A percentile compares a stretch with the other conserved stretches of the same genome.
These are phyloP conservation scores for Rhineura floridana DNA, from an alignment of 2,113 vertebrate species.

Conservation along the genomic window DNA sequence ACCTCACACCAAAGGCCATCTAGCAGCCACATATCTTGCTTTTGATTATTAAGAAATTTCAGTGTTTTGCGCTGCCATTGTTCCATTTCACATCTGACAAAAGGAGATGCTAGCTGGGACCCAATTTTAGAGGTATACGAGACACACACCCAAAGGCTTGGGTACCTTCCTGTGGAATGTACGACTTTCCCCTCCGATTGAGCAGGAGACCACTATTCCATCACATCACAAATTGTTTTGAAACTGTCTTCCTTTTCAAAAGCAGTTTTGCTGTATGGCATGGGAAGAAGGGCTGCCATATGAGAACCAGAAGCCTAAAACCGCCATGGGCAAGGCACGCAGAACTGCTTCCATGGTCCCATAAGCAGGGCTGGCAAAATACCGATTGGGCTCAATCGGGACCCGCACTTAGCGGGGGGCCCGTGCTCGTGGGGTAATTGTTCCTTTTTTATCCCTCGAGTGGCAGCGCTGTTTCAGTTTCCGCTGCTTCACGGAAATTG, in stretches of 20 bases:
- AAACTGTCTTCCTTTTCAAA: not conserved
- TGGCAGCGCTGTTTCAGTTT: too few species aligned
- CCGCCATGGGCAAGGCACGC: too few species aligned
- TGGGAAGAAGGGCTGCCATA: not conserved
- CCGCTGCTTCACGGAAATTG: too few species aligned
- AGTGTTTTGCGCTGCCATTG: not conserved
- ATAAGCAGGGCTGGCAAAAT: not conserved
- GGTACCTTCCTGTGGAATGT: not conserved
- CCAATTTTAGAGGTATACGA: not conserved
- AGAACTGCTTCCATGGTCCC: not conserved
- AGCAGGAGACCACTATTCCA: not conserved
- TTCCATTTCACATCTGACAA: not conserved
- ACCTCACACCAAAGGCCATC: constrained; percentile 35
- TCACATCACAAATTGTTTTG: not conserved
- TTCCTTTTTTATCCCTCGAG: too few species aligned
- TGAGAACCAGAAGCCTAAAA: not conserved
- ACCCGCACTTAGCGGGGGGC: too few species aligned
- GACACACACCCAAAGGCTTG: not conserved
- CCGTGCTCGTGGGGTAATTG: too few species aligned
- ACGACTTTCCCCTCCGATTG: not conserved
- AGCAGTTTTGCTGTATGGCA: not conserved
- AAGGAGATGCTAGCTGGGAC: not conserved
- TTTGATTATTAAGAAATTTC: not conserved
- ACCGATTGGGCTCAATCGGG: too few species aligned
- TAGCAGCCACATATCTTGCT: constrained; percentile 9